Evolutionary conservation across 2,113 vertebrate genomes (phyloP).

Genomic region (Thinocorus orbignyianus): DNA sequence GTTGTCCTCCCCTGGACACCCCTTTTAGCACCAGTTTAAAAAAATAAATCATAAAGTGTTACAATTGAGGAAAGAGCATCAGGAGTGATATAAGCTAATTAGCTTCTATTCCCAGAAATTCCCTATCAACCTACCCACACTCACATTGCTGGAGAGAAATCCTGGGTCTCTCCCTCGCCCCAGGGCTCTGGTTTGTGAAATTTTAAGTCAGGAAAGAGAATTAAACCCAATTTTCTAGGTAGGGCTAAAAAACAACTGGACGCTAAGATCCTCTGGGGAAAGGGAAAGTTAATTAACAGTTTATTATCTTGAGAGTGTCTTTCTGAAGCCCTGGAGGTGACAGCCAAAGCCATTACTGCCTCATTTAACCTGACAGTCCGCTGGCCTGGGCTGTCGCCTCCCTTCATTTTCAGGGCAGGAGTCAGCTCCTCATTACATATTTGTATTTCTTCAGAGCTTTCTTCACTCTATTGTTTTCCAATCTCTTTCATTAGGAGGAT

Average conservation of each 20-base stretch:
- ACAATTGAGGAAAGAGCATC: background rate
- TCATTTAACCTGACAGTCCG: background rate
- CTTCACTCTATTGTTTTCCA: background rate
- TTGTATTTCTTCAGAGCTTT: background rate
- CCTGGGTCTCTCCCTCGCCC: background rate
- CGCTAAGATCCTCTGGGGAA: background rate
- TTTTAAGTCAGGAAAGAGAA: background rate
- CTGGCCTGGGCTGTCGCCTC: background rate
- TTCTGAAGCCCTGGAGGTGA: background rate
- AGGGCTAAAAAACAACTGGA: background rate
- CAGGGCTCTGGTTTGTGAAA: background rate
- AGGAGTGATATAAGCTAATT: background rate
- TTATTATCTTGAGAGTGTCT: background rate
- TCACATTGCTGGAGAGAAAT: background rate
- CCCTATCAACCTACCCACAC: no score
- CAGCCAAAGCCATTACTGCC: background rate
- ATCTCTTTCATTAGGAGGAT: background rate
- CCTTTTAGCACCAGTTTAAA: background rate
- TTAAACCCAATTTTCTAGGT: background rate
- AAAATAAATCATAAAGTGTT: background rate
- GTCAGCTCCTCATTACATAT: background rate
- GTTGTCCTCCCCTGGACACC: no score
- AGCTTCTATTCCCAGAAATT: background rate
- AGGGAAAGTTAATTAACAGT: conserved; percentile 24
- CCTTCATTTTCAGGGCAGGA: background rate